A percentile compares a stretch with the other conserved stretches of the same genome.
Conservation (phyloP, 2,888 invertebrate genomes). For the Baronia brevicornis region DNA sequence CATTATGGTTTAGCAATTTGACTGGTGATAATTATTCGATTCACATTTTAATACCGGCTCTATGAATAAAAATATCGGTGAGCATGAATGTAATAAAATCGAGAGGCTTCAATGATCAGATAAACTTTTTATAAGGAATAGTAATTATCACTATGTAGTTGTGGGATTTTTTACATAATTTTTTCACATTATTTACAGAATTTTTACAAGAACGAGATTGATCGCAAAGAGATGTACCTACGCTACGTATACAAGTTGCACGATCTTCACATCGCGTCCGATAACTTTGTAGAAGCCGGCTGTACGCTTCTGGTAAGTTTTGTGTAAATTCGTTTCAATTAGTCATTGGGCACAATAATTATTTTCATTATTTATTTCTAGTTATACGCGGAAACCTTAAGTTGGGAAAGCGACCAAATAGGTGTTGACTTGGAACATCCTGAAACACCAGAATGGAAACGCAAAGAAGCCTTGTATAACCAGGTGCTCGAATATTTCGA, state of each 20-base stretch:
- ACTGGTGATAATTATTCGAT: neutral
- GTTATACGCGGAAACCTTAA: slow-evolving; percentile 93
- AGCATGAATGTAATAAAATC: too few relatives aligned
- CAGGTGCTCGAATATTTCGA: slow-evolving; percentile 95
- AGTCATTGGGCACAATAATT: neutral
- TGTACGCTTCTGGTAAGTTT: slow-evolving; percentile 85
- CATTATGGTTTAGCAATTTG: too few relatives aligned
- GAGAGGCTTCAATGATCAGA: too few relatives aligned
- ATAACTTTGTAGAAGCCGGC: slow-evolving; percentile 96
- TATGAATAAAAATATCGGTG: neutral
- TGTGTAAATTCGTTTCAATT: neutral
- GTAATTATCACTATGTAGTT: too few relatives aligned
- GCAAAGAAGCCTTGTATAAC: slow-evolving; percentile 91
- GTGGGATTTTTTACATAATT: too few relatives aligned
- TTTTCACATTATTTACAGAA: slow-evolving; percentile 78
- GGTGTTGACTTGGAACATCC: slow-evolving; percentile 81
- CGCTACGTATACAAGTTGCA: slow-evolving; percentile 96
- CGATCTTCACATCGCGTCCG: slow-evolving; percentile 92
- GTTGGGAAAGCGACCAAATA: slow-evolving; percentile 84
- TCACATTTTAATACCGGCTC: neutral
- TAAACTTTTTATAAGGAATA: too few relatives aligned
- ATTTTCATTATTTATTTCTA: slow-evolving; percentile 24
- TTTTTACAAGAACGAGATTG: slow-evolving; percentile 97
- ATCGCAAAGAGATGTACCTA: slow-evolving; percentile 95
- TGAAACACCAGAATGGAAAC: slow-evolving; percentile 89